A percentile compares a stretch with the other conserved stretches of the same genome.
Conservation (phyloP, 2,888 invertebrate species). For the Drosophila lutescens region DNA sequence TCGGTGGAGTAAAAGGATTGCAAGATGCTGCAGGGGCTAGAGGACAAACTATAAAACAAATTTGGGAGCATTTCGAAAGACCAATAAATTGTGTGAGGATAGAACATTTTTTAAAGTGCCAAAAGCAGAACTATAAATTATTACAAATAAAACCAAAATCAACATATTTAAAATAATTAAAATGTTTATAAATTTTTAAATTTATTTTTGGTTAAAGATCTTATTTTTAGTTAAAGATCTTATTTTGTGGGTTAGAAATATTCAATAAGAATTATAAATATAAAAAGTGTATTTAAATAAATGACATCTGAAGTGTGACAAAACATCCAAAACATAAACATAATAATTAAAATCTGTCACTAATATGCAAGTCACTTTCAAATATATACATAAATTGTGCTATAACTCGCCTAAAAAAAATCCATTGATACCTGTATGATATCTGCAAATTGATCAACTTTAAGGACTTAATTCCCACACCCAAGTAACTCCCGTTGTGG, state of each 20-base stretch:
- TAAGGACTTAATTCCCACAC: not conserved
- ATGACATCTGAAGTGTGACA: no score
- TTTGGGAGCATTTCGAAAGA: not conserved
- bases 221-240: no score
- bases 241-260: no score
- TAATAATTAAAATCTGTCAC: no score
- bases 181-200: not conserved
- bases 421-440: not conserved
- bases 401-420: not conserved
- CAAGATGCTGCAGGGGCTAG: not conserved
- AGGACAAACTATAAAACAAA: slow-evolving; percentile 1
- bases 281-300: no score
- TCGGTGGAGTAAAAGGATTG: not conserved
- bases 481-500: not conserved
- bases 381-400: no score
- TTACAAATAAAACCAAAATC: not conserved
- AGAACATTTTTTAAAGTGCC: not conserved
- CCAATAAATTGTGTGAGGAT: not conserved
- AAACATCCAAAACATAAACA: no score
- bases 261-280: no score
- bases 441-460: not conserved
- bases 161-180: not conserved
- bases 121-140: not conserved
- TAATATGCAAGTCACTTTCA: no score
- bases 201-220: no score